Evolutionary conservation across 2,113 vertebrate genomes (phyloP).

Genomic region (Catagonus wagneri): DNA sequence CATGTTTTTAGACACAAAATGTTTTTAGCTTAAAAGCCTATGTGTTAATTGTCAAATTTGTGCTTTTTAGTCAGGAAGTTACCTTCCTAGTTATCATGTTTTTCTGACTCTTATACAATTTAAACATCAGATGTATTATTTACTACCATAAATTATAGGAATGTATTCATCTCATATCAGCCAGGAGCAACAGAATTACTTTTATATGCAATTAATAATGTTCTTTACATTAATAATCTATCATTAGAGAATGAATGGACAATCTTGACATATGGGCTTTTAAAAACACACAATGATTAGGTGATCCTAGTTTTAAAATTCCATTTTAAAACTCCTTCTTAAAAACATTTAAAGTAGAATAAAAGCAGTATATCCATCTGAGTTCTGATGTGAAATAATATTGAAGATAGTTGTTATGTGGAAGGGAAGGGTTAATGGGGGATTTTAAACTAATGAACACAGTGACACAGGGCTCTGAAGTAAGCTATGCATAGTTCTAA

Average conservation of each 20-base stretch:
- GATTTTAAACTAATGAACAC: slow-evolving; percentile 91
- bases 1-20: slow-evolving; percentile 58
- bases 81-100: slow-evolving; percentile 59
- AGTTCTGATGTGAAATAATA: slow-evolving; percentile 85
- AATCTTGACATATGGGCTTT: slow-evolving; percentile 65
- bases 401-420: slow-evolving; percentile 83
- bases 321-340: slow-evolving; percentile 68
- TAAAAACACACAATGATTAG: slow-evolving; percentile 61
- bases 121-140: slow-evolving; percentile 68
- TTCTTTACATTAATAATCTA: slow-evolving; percentile 72
- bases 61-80: slow-evolving; percentile 59
- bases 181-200: slow-evolving; percentile 73
- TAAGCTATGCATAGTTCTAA: slow-evolving; percentile 90
- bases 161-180: slow-evolving; percentile 37
- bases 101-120: slow-evolving; percentile 64
- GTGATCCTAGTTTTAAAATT: slow-evolving; percentile 46
- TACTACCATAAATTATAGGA: slow-evolving; percentile 61
- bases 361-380: slow-evolving; percentile 70
- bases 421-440: slow-evolving; percentile 88
- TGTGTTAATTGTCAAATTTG: slow-evolving; percentile 66
- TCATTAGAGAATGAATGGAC: slow-evolving; percentile 57
- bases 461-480: slow-evolving; percentile 90
- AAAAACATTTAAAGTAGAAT: slow-evolving; percentile 52
- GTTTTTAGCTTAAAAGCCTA: slow-evolving; percentile 77
- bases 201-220: slow-evolving; percentile 68